Conservation (phyloP, 2,888 invertebrate genomes). For the Cheilosia urbana region DNA sequence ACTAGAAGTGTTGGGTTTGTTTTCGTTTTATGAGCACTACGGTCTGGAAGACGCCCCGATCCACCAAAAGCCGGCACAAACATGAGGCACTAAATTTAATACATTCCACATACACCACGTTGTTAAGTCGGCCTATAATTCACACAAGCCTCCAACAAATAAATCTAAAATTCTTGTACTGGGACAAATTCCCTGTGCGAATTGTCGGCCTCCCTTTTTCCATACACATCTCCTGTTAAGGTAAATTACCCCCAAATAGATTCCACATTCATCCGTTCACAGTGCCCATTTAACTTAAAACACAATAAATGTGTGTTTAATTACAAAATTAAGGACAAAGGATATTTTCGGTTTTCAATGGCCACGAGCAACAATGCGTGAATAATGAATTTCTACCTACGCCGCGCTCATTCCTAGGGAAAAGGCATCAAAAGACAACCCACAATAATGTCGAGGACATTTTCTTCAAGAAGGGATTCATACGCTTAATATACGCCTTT, state of each 20-base stretch:
- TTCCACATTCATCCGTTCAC: constrained; percentile 32
- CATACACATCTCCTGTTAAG: constrained; percentile 17
- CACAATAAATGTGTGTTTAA: constrained; percentile 68
- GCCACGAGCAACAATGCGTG: constrained; percentile 49
- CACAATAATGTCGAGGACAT: constrained; percentile 5
- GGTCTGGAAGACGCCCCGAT: no score
- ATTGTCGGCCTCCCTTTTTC: constrained; percentile 2
- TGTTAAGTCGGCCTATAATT: constrained; percentile 4
- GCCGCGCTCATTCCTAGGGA: constrained; percentile 21
- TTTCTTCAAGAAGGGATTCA: constrained; percentile 36
- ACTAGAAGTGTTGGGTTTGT: no score
- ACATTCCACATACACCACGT: background rate
- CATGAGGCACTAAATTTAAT: background rate
- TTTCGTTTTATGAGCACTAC: no score
- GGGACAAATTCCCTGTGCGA: constrained; percentile 33
- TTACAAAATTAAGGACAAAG: constrained; percentile 62
- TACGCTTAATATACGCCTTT: constrained; percentile 10
- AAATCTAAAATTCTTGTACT: constrained; percentile 15
- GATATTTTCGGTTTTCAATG: constrained; percentile 56
- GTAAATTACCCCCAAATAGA: constrained; percentile 53
- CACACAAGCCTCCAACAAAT: constrained; percentile 16
- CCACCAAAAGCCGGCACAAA: background rate
- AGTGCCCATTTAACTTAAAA: constrained; percentile 46
- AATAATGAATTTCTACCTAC: constrained; percentile 60
- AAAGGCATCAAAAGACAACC: constrained; percentile 10